These are phyloP conservation scores for Maccullochella peelii DNA, from an alignment of 2,113 vertebrate genomes.

Conservation along the genomic window DNA sequence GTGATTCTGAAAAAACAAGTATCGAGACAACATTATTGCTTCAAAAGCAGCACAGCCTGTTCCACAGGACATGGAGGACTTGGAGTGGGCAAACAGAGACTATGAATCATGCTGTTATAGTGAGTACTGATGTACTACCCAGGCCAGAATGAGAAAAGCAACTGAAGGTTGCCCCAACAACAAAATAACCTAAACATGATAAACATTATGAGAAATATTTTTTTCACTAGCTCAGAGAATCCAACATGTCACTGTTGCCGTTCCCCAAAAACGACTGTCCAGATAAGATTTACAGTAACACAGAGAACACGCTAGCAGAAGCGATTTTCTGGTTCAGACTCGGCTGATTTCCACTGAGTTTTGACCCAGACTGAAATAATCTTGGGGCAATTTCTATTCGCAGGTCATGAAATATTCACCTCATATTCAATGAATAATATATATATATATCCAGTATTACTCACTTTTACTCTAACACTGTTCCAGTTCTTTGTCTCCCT, in stretches of 20 bases:
- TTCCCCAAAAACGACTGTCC: slow-evolving; percentile 22
- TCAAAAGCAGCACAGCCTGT: slow-evolving; percentile 43
- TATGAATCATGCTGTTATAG: slow-evolving; percentile 50
- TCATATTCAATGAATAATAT: slow-evolving; percentile 67
- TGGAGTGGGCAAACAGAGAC: slow-evolving; percentile 39
- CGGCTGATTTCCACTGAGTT: slow-evolving; percentile 67
- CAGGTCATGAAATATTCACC: slow-evolving; percentile 73
- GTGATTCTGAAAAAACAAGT: not conserved
- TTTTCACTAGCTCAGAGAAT: slow-evolving; percentile 37
- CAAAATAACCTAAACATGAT: slow-evolving; percentile 44
- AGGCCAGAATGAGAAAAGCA: slow-evolving; percentile 17
- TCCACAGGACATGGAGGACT: slow-evolving; percentile 14
- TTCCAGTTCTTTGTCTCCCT: slow-evolving; percentile 34
- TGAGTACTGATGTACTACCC: slow-evolving; percentile 25
- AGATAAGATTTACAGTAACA: slow-evolving; percentile 38
- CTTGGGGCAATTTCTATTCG: slow-evolving; percentile 51
- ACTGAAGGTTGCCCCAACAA: slow-evolving; percentile 17
- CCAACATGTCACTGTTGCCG: not conserved
- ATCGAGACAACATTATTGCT: not conserved
- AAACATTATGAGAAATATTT: too few relatives aligned
- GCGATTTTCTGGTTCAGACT: slow-evolving; percentile 52
- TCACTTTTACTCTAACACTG: slow-evolving; percentile 50
- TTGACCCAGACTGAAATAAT: slow-evolving; percentile 72
- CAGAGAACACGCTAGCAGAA: slow-evolving; percentile 20
- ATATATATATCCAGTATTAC: slow-evolving; percentile 62